Conservation (phyloP, 2,888 invertebrate species). For the Scaeva pyrastri region DNA sequence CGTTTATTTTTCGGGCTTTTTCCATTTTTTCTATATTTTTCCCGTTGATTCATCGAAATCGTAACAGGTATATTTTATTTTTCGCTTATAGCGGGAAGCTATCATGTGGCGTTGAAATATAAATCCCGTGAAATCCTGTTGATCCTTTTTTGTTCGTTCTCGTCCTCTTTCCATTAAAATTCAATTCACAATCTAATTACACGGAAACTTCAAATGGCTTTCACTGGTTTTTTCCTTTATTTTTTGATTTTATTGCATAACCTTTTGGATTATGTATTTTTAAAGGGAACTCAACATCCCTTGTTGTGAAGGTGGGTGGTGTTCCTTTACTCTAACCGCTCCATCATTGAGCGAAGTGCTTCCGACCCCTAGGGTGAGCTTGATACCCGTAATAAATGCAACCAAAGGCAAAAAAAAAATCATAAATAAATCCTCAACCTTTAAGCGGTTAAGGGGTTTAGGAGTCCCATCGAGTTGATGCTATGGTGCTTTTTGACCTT, state of each 20-base stretch:
- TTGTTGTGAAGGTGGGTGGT: slow-evolving; percentile 42
- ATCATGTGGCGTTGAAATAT: slow-evolving; percentile 61
- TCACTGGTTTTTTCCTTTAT: slow-evolving; percentile 2
- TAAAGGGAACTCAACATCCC: slow-evolving; percentile 17
- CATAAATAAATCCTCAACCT: slow-evolving; percentile 54
- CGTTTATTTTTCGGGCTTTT: slow-evolving; percentile 60
- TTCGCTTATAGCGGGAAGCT: slow-evolving; percentile 5
- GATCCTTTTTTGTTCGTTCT: slow-evolving; percentile 57
- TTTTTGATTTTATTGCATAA: slow-evolving; percentile 66
- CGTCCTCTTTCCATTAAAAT: slow-evolving; percentile 61
- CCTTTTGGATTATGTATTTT: slow-evolving; percentile 64
- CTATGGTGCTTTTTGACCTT: slow-evolving; percentile 69
- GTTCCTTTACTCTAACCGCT: slow-evolving; percentile 39
- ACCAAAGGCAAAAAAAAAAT: slow-evolving; percentile 32
- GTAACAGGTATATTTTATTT: slow-evolving; percentile 60
- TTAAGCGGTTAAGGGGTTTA: slow-evolving; percentile 48
- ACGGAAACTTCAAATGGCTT: slow-evolving; percentile 75
- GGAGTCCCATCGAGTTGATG: slow-evolving; percentile 7
- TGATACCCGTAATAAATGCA: slow-evolving; percentile 64
- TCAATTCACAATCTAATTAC: slow-evolving; percentile 76
- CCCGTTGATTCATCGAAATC: slow-evolving; percentile 68
- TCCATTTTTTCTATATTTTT: background rate
- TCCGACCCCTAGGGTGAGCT: slow-evolving; percentile 70
- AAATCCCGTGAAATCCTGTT: slow-evolving; percentile 75
- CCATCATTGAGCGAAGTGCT: slow-evolving; percentile 59